These are phyloP conservation scores for Myzus persicae DNA, from an alignment of 1,140 invertebrate species.

Conservation along the genomic window DNA sequence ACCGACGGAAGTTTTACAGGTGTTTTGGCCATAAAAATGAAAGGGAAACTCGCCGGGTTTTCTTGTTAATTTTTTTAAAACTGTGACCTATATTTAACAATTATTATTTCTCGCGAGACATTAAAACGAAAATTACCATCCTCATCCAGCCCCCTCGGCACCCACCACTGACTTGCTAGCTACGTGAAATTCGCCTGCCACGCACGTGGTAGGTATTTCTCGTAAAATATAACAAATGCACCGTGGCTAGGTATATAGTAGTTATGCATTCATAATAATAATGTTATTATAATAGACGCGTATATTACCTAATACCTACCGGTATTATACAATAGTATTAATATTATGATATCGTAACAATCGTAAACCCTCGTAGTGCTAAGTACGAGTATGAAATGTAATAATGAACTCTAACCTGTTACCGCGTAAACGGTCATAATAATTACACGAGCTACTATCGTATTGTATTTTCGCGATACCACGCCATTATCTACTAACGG, in stretches of 20 bases:
- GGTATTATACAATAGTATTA: too few relatives aligned
- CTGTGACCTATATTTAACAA: slow-evolving; percentile 44
- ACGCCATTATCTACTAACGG: too few relatives aligned
- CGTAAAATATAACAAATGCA: background rate
- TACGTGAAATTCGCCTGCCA: background rate
- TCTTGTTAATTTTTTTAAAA: slow-evolving; percentile 43
- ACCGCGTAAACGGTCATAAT: background rate
- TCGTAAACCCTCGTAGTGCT: background rate
- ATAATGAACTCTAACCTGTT: background rate
- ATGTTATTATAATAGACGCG: too few relatives aligned
- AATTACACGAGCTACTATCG: background rate
- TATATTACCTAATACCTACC: too few relatives aligned
- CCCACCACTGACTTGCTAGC: too few relatives aligned
- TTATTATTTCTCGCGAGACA: slow-evolving; percentile 14
- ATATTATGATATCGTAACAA: background rate
- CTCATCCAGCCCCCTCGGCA: too few relatives aligned
- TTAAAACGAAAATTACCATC: slow-evolving; percentile 23
- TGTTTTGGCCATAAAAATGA: slow-evolving; percentile 51
- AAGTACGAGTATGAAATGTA: background rate
- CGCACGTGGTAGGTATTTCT: background rate
- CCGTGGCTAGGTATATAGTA: background rate
- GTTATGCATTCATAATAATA: background rate
- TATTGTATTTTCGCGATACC: background rate
- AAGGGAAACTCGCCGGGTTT: background rate
- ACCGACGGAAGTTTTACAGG: slow-evolving; percentile 53